Evolutionary conservation across 2,888 invertebrate species (phyloP), one percentile per base, ranked within the genome.

Genomic region (Drosophila mimetica): DNA sequence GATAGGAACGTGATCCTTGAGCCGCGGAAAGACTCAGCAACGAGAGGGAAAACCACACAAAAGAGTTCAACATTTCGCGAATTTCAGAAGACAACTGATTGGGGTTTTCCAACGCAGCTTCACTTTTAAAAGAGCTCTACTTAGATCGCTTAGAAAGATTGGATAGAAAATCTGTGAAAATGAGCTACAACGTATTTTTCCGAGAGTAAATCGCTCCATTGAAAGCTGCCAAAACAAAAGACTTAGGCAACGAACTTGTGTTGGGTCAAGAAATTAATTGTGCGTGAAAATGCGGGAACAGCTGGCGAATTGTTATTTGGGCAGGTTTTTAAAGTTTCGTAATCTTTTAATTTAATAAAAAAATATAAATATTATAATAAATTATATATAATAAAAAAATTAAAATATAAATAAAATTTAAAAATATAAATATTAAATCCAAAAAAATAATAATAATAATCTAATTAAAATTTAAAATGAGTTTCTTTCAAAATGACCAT

Each of bases 241-340:
- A 82, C 88, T 82, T 85, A 34, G 61, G 77, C 86, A 82, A 82
- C 79, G 48, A 87, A 79, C 88, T 74, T 67, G 65, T 20, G 5
- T 14, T 9, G 8, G 37, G 1, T 22, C 18, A 14, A 14, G 32
- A 71, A 70, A 67, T 85, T 79, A 85, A 81, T 74, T 65, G 58
- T 41, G 79, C 80, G 55, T 82, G 58, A 75, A 53, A 70, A 60
- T 57, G 39, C 34, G 37, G 36, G 36, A 39, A 48, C 65, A 3
- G 14, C 6, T n/a, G n/a, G n/a, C n/a, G 7, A 7, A 25, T 8
- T 6, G 5, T n/a, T 36, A 9, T 36, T 14, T 14, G 7, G 14
- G 2, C 5, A 4, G 28, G 9, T 25, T 39, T n/a, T 34, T 20
- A 3, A 4, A 5, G 7, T 51, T 51, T 18, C 34, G 28, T 36